Base-by-base conservation (phyloP, 2,888 invertebrate genomes). In the Stenodera caucasica region DNA sequence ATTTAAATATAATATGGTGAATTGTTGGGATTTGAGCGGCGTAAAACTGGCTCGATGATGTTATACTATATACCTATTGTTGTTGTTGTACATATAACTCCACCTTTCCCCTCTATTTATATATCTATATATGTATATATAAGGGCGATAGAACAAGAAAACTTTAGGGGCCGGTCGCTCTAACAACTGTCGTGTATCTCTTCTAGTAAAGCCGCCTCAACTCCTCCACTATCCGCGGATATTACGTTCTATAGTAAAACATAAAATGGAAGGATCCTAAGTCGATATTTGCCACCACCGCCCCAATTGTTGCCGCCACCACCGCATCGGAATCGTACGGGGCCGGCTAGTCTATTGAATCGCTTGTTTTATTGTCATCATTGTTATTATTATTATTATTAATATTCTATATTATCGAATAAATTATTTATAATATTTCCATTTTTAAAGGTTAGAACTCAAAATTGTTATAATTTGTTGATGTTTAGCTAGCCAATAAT, bases 201-300 rank as follows among this genome's bases (percentile, higher is more conserved):
- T 26, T 26, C 26, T 26, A 2, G 18, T 40, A 73, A 75, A 73
- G 77, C 74, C 76, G 75, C 75, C 76, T 72, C 26, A 26, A 26
- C 26, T 26, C 72, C 72, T 74, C 72, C 72, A 75, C 75, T 75
- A 77, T 77, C 75, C 74, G 74, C 75, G 77, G 77, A 77, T 77
- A 78, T 77, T 75, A 75, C 72, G 71, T 72, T 77, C 73, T 73
- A 72, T 72, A 72, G 73, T 76, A 76, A 76, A 75, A 73, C 73
- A 74, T 76, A 77, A 77, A 77, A 76, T 76, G 76, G 75, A 74
- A 73, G 76, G 75, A 75, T 73, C 75, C 74, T 40, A 70, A 77
- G 77, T 77, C 76, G 75, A 77, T 77, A 77, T 73, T 74, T 66
- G 69, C 66, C 66, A 68, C 65, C 21, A 26, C 26, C 26, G 26